These are phyloP conservation scores for Parnassius apollo DNA, from an alignment of 2,888 invertebrate genomes.

Conservation along the genomic window DNA sequence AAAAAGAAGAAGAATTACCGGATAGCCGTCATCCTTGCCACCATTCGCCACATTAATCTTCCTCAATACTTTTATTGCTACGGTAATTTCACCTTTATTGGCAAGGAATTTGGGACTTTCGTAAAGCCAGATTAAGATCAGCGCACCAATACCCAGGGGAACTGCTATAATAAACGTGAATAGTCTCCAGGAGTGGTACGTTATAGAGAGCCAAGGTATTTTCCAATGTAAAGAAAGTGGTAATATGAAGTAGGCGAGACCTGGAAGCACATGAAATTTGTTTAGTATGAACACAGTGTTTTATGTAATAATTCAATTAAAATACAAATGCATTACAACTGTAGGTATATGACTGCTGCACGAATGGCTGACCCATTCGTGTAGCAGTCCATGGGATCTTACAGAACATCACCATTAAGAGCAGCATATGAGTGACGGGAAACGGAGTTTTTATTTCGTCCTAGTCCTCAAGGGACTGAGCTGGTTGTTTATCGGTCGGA, in stretches of 20 bases:
- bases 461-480: no score
- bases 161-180: constrained; percentile 72
- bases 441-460: no score
- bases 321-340: no score
- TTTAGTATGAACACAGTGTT: neutral
- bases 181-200: constrained; percentile 86
- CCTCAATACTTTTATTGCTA: constrained; percentile 71
- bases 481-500: no score
- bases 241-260: constrained; percentile 75
- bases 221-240: constrained; percentile 70
- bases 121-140: constrained; percentile 79
- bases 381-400: no score
- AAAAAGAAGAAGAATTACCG: constrained; percentile 34
- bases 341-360: no score
- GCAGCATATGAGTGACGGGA: no score
- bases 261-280: constrained; percentile 4
- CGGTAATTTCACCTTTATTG: constrained; percentile 77
- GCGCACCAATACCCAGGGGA: constrained; percentile 69
- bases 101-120: constrained; percentile 89
- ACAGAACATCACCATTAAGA: no score
- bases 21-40: constrained; percentile 44
- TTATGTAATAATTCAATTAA: neutral
- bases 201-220: constrained; percentile 61
- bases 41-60: constrained; percentile 48
- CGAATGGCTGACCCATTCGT: no score